Conservation (phyloP, 2,113 vertebrate species). For the Notarius quadriscutis region DNA sequence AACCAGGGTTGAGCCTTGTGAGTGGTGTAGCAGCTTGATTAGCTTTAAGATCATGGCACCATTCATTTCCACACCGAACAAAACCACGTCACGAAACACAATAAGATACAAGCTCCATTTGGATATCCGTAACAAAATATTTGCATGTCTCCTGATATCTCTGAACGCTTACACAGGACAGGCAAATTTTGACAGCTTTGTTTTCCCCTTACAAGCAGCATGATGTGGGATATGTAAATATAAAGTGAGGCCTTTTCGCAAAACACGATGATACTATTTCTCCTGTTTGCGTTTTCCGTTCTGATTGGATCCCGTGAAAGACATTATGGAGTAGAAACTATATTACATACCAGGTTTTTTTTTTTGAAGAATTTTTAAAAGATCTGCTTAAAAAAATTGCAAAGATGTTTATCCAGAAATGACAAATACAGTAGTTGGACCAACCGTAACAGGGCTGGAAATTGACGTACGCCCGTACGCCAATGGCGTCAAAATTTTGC, state of each 20-base stretch:
- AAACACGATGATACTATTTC: neutral
- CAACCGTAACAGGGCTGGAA: too few species aligned
- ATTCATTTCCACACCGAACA: neutral
- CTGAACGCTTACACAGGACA: neutral
- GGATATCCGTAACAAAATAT: neutral
- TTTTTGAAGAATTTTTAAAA: neutral
- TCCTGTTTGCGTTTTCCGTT: neutral
- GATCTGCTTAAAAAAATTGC: too few species aligned
- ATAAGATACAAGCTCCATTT: neutral
- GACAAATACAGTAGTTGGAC: too few species aligned
- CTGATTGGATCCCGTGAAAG: neutral
- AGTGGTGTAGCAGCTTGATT: neutral
- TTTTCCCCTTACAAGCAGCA: neutral
- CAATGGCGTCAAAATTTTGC: too few species aligned
- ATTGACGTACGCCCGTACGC: too few species aligned
- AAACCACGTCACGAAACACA: neutral
- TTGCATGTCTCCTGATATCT: neutral
- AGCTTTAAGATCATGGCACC: neutral
- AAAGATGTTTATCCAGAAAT: too few species aligned
- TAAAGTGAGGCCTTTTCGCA: neutral
- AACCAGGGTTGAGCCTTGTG: neutral
- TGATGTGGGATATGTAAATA: neutral
- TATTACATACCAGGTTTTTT: neutral
- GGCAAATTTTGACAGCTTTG: neutral
- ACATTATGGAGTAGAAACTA: neutral